These are phyloP conservation scores for Magallana gigas DNA, from an alignment of 1,140 invertebrate species.

Conservation along the genomic window DNA sequence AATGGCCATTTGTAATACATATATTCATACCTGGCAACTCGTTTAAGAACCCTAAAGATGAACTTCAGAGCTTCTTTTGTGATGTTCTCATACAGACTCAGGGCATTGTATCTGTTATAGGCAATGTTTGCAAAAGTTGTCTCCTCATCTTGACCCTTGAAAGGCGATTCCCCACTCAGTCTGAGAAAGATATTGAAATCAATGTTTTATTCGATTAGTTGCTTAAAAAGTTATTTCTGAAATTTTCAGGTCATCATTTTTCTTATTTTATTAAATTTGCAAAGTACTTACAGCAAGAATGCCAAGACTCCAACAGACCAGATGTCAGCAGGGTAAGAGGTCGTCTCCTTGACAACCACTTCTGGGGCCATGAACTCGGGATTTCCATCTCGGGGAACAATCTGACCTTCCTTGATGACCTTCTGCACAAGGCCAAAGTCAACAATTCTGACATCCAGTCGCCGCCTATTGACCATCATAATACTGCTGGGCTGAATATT, in stretches of 20 bases:
- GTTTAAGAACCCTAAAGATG: slow-evolving; percentile 96
- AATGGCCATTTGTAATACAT: too few relatives aligned
- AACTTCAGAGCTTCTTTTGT: slow-evolving; percentile 96
- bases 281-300: slow-evolving; percentile 88
- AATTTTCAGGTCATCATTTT: too few relatives aligned
- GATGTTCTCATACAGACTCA: slow-evolving; percentile 95
- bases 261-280: too few relatives aligned
- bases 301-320: slow-evolving; percentile 96
- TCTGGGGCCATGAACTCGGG: slow-evolving; percentile 88
- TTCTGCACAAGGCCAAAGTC: slow-evolving; percentile 92
- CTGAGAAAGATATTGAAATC: slow-evolving; percentile 70
- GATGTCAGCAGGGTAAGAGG: slow-evolving; percentile 94
- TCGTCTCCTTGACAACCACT: slow-evolving; percentile 88
- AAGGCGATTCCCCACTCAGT: slow-evolving; percentile 95
- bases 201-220: neutral
- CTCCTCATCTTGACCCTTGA: slow-evolving; percentile 88
- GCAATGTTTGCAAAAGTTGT: slow-evolving; percentile 95
- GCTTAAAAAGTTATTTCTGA: neutral
- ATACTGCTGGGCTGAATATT: slow-evolving; percentile 98
- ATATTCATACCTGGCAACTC: slow-evolving; percentile 87
- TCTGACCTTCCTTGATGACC: slow-evolving; percentile 64
- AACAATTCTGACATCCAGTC: slow-evolving; percentile 91
- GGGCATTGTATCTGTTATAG: slow-evolving; percentile 95
- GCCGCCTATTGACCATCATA: slow-evolving; percentile 93
- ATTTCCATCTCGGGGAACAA: slow-evolving; percentile 68